These are phyloP conservation scores for Okapia johnstoni DNA, from an alignment of 2,113 vertebrate genomes.

Conservation along the genomic window DNA sequence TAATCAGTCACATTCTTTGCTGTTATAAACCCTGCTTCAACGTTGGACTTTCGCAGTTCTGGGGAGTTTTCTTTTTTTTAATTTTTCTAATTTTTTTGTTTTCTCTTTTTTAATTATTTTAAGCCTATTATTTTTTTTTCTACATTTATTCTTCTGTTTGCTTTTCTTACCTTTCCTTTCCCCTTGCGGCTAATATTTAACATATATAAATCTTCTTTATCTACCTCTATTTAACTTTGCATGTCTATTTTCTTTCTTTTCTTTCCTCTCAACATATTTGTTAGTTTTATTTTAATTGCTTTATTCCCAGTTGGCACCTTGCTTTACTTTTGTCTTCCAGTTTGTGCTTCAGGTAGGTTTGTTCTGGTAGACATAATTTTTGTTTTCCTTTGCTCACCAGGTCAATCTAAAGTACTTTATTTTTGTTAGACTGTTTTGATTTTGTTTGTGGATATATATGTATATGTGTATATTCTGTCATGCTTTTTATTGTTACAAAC, in stretches of 20 bases:
- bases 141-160: background rate
- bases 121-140: background rate
- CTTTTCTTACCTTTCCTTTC: background rate
- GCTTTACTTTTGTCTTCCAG: background rate
- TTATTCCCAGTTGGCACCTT: background rate
- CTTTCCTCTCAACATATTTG: background rate
- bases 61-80: background rate
- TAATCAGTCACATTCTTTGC: background rate
- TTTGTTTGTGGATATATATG: background rate
- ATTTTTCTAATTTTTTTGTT: background rate
- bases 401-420: background rate
- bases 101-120: background rate
- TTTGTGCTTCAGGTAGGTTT: background rate
- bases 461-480: background rate
- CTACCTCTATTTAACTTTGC: background rate
- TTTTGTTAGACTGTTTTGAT: background rate
- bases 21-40: background rate
- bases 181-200: background rate
- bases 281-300: background rate
- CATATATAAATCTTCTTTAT: background rate
- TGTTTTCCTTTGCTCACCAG: background rate
- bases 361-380: background rate
- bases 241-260: background rate
- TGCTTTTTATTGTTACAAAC: background rate
- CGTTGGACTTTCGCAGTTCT: background rate